Conservation (phyloP, 2,113 vertebrate species). For the Hippocampus zosterae region DNA sequence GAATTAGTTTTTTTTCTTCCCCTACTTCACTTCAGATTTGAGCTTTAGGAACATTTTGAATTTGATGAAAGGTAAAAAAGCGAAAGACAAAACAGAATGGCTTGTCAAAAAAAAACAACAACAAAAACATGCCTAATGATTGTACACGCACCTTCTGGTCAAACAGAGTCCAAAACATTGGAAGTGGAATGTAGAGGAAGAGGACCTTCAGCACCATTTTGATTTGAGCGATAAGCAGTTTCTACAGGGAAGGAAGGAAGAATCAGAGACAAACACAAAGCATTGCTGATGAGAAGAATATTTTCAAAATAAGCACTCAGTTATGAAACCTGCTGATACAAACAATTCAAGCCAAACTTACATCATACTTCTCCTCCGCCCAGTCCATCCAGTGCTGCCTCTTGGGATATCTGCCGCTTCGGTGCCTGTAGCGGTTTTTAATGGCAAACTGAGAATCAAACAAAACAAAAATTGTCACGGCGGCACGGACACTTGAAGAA, state of each 20-base stretch:
- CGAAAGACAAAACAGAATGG: too few relatives aligned
- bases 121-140: neutral
- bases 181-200: slow-evolving; percentile 91
- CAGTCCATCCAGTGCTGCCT: slow-evolving; percentile 95
- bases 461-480: neutral
- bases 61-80: too few relatives aligned
- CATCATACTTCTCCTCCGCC: slow-evolving; percentile 87
- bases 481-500: neutral
- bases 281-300: neutral
- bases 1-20: too few relatives aligned
- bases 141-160: slow-evolving; percentile 85
- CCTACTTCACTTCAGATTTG: too few relatives aligned
- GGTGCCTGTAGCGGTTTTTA: slow-evolving; percentile 82
- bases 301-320: neutral
- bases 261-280: neutral
- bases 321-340: neutral
- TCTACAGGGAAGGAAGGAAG: slow-evolving; percentile 65
- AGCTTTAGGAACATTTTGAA: too few relatives aligned
- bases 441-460: slow-evolving; percentile 79
- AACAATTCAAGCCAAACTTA: slow-evolving; percentile 53
- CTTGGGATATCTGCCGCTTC: slow-evolving; percentile 76
- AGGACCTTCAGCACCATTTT: slow-evolving; percentile 92
- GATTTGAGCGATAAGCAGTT: slow-evolving; percentile 83
- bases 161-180: slow-evolving; percentile 97
- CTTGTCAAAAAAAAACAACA: too few relatives aligned